These are phyloP conservation scores for Minunthozetes semirufus DNA, from an alignment of 2,888 invertebrate species.

Conservation along the genomic window DNA sequence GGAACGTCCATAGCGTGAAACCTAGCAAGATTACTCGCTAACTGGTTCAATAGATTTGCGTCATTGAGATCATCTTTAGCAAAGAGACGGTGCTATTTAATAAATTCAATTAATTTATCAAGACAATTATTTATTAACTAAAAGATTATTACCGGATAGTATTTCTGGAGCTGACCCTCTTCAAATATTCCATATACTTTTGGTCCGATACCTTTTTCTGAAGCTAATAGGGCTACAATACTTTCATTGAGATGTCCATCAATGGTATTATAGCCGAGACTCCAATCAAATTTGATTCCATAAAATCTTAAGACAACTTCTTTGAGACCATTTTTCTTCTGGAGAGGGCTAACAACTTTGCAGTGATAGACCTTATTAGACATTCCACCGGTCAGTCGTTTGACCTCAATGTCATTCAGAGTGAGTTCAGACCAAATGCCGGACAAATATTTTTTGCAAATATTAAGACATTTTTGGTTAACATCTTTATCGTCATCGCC, in stretches of 20 bases:
- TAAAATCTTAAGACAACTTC: conserved; percentile 23
- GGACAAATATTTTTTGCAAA: neutral
- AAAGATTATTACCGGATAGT: conserved; percentile 46
- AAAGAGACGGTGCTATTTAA: neutral
- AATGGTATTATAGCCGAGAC: neutral
- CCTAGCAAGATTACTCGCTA: neutral
- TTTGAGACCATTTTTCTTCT: neutral
- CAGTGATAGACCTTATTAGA: conserved; percentile 23
- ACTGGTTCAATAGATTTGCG: conserved; percentile 59
- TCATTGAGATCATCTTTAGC: neutral
- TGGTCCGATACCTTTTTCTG: conserved; percentile 62
- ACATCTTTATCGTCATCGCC: too few relatives aligned
- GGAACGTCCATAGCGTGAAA: neutral
- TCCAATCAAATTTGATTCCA: neutral
- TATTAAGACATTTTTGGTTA: neutral
- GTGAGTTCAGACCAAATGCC: neutral
- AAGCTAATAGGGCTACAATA: neutral
- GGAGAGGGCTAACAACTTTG: neutral
- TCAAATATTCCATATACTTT: conserved; percentile 91
- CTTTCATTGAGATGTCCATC: neutral
- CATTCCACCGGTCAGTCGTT: conserved; percentile 17
- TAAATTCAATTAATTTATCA: conserved; percentile 46
- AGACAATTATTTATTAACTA: neutral
- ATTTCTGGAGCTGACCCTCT: conserved; percentile 90
- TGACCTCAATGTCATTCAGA: neutral